Conservation (phyloP, 2,888 invertebrate genomes). For the Agrypnus murinus region DNA sequence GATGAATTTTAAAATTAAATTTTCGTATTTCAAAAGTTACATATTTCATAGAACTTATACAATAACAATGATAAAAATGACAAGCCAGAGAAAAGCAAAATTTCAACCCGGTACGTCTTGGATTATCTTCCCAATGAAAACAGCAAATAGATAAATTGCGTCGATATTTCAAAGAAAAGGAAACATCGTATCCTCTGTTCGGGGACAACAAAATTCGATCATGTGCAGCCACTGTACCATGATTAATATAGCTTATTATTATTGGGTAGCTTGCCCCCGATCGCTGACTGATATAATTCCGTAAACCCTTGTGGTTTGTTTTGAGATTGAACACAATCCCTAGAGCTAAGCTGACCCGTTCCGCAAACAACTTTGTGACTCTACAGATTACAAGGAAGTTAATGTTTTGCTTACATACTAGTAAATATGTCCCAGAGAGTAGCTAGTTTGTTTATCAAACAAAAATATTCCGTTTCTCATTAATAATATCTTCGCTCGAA, state of each 20-base stretch:
- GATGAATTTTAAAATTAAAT: too few species aligned
- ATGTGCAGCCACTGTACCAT: slow-evolving; percentile 52
- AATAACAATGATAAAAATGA: too few species aligned
- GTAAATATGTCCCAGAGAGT: too few species aligned
- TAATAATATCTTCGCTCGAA: too few species aligned
- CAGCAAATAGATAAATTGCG: slow-evolving; percentile 32
- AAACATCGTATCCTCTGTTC: slow-evolving; percentile 20
- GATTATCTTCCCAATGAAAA: slow-evolving; percentile 33
- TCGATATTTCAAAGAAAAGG: slow-evolving; percentile 37
- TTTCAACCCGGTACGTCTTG: neutral
- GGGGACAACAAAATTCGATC: slow-evolving; percentile 53
- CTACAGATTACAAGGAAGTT: slow-evolving; percentile 41
- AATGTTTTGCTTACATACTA: slow-evolving; percentile 41
- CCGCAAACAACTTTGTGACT: slow-evolving; percentile 49
- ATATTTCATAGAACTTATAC: too few species aligned
- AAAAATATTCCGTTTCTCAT: too few species aligned
- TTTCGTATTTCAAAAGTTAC: too few species aligned
- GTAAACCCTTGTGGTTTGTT: slow-evolving; percentile 59
- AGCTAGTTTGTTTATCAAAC: too few species aligned
- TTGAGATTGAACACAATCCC: slow-evolving; percentile 58
- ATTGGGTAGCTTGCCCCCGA: slow-evolving; percentile 52
- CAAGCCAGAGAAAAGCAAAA: neutral
- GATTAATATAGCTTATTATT: slow-evolving; percentile 55
- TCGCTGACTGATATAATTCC: slow-evolving; percentile 58
- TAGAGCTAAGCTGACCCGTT: slow-evolving; percentile 48